Base-by-base conservation (phyloP, 2,113 vertebrate genomes). In the Eleginops maclovinus region DNA sequence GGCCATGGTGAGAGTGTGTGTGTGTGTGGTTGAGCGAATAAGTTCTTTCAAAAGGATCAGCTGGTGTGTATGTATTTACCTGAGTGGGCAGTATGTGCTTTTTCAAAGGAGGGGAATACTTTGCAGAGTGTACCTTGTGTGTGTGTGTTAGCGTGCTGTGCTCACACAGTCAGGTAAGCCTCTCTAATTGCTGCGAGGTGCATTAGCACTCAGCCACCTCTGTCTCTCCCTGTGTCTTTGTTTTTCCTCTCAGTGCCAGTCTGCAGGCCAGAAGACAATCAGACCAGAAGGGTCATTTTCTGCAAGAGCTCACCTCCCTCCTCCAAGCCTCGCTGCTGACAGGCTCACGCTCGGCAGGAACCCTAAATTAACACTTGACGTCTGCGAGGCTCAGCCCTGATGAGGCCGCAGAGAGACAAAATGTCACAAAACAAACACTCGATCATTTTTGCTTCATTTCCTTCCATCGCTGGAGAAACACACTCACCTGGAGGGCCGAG, bases 261-360 rank as follows among this genome's bases (percentile, higher is more conserved):
- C 92, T 94, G 91, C 84, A 88, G 92, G 89, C 90, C 89, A 91
- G 84, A 87, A 92, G 91, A 95, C 94, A 96, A 96, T 96, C 95
- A 96, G 95, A 94, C 88, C 94, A 95, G 95, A 94, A 97, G 95
- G 95, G 94, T 95, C 93, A 95, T 97, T 97, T 97, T 96, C 95
- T 96, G 93, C 94, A 94, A 95, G 94, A 97, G 95, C 94, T 96
- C 93, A 95, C 94, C 95, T 95, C 93, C 94, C 92, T 90, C 93
- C 93, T 96, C 93, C 93, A 90, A 95, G 94, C 93, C 68, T 70
- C 69, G 92, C 90, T 83, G 87, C 94, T 95, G 93, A 94, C 92
- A 94, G 92, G 93, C 93, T 96, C 94, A 93, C 94, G 93, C 95
- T 96, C 95, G 92, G 94, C 95, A 93, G 95, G 95, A 96, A 94